Base-by-base conservation (phyloP, 2,888 invertebrate genomes). In the Caenorhabditis wallacei region DNA sequence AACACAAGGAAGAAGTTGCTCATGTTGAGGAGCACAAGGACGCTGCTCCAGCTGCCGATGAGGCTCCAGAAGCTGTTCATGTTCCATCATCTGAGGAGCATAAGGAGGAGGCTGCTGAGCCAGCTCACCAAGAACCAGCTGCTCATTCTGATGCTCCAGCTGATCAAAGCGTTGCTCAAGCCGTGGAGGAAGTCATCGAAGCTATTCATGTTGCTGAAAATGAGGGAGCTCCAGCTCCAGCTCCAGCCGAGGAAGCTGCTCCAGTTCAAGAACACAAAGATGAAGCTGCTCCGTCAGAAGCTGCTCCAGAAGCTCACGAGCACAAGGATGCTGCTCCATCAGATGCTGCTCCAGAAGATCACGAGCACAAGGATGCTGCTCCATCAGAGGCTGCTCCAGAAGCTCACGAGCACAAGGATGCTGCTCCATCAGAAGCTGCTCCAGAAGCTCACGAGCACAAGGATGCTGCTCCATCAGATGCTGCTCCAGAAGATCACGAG, bases 401-500 rank as follows among this genome's bases (percentile, higher is more conserved):
- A 30, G 20, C 54, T 54, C 18, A 69, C 16, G 40, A 54, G 13
- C 24, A 48, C 22, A 53, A 35, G n/a, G 68, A 46, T 54, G 71
- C 30, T 22, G 53, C 57, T 26, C n/a, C 26, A 30, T 56, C 56
- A 26, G 54, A 54, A 26, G 43, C 18, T 16, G 18, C 20, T 16
- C 54, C 40, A n/a, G 79, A 79, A 10, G 30, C 24, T 53, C 13
- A 54, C 20, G 54, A 70, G 54, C 69, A 61, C 11, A 51, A 53
- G 5, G 69, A 78, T 43, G 61, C 61, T 10, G 54, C 30, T 1
- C 35, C 63, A 8, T 7, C 11, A 5, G 53, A 70, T 16, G 46
- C 79, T 26, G 79, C 64, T 64, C 70, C 64, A 46, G 70, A 63
- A 61, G n/a, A n/a, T n/a, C n/a, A n/a, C n/a, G n/a, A n/a, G 48